A percentile compares a stretch with the other conserved stretches of the same genome.
These are phyloP conservation scores for Bostrychus sinensis DNA, from an alignment of 2,113 vertebrate species.

Conservation along the genomic window DNA sequence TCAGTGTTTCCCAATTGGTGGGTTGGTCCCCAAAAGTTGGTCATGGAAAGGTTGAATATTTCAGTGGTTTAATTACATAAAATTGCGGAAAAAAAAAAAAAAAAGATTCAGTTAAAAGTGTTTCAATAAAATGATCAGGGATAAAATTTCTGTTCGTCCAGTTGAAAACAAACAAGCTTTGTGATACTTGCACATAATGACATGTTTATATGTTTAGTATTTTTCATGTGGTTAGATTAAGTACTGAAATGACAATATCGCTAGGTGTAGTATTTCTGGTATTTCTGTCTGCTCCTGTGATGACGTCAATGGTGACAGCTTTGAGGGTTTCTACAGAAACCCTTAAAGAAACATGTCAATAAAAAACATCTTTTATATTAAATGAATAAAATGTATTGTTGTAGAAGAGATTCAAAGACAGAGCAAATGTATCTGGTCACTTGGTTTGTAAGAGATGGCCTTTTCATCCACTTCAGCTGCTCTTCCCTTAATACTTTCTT, in stretches of 20 bases:
- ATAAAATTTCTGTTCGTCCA: no score
- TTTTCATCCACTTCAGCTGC: conserved; percentile 8
- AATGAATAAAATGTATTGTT: not conserved
- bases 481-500: conserved; percentile 28
- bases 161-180: not conserved
- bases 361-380: not conserved
- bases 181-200: no score
- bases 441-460: not conserved
- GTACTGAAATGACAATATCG: not conserved
- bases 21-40: no score
- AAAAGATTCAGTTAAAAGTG: no score
- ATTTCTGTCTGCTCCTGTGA: not conserved
- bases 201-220: not conserved
- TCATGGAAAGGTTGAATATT: not conserved
- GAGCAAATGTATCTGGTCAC: not conserved
- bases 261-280: not conserved
- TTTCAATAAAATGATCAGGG: no score
- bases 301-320: not conserved
- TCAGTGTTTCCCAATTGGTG: no score
- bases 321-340: not conserved
- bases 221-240: not conserved
- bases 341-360: not conserved
- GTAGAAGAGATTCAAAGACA: not conserved
- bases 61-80: no score
- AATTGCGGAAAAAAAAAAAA: no score